phyloP scores from a whole-genome alignment of 1,140 invertebrate genomes.

The Nasonia longicornis region DNA sequence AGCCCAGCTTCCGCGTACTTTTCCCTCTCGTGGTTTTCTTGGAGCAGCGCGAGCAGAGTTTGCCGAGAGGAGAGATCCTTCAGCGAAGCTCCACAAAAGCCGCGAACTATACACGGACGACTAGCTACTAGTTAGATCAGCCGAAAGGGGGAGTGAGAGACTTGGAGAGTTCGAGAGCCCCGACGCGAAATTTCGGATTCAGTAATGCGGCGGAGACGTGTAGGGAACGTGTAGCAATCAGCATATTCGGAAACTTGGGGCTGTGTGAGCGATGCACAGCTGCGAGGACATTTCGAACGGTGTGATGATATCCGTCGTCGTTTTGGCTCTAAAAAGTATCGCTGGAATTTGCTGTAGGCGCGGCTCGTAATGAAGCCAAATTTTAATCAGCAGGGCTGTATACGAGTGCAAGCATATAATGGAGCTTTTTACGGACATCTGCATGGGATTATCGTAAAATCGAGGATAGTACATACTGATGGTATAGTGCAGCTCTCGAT shows the following conservation, averaged over 20 bases:
- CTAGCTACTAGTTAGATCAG: slow-evolving; percentile 28
- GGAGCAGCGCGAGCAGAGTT: not conserved
- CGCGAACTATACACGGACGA: not conserved
- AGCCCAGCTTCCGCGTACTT: not conserved
- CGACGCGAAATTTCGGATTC: slow-evolving; percentile 31
- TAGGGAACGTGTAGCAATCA: slow-evolving; percentile 35
- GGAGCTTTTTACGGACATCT: not conserved
- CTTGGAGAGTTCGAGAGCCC: slow-evolving; percentile 28
- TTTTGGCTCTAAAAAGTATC: too few species aligned
- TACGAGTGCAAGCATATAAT: slow-evolving; percentile 15
- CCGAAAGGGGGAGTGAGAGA: not conserved
- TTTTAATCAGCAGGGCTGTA: not conserved
- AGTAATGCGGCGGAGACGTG: slow-evolving; percentile 16
- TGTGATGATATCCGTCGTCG: too few species aligned
- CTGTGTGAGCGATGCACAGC: not conserved
- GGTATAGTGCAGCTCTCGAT: not conserved
- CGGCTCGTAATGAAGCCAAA: not conserved
- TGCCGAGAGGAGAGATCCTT: not conserved
- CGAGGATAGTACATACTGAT: not conserved
- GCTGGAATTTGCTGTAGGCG: not conserved
- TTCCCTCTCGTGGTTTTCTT: slow-evolving; percentile 6
- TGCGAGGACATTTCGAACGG: not conserved
- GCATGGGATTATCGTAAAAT: slow-evolving; percentile 25
- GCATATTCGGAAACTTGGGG: slow-evolving; percentile 38
- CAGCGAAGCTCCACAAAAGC: not conserved